Percentiles rank a stretch among this genome's conserved stretches.
Conservation (phyloP, 2,113 vertebrate species). For the Rhea americana region DNA sequence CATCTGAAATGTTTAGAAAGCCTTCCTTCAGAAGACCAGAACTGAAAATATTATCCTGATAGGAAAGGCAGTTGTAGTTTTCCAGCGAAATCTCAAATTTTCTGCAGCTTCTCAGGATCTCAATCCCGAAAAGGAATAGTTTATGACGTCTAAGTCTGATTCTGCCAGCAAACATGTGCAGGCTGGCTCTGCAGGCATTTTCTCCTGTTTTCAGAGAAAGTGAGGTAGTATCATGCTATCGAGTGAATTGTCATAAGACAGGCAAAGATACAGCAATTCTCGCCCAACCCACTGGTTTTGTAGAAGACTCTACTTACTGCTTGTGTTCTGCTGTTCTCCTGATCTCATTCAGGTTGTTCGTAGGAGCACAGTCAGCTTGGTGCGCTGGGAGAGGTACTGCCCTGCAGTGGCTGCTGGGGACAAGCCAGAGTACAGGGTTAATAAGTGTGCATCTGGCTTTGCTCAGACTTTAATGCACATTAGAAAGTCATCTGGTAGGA, state of each 20-base stretch:
- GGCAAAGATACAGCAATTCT: conserved; percentile 12
- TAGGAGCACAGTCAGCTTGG: background rate
- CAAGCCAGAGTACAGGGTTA: background rate
- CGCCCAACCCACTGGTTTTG: conserved; percentile 51
- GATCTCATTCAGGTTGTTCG: background rate
- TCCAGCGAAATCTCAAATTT: background rate
- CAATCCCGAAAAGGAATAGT: background rate
- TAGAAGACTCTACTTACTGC: background rate
- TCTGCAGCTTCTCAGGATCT: background rate
- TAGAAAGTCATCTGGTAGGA: background rate
- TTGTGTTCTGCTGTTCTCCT: conserved; percentile 13
- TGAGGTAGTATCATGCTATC: background rate
- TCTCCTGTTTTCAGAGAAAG: background rate
- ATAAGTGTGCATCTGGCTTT: background rate
- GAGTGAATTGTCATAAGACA: conserved; percentile 25
- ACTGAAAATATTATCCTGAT: background rate
- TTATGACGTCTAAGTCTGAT: conserved; percentile 27
- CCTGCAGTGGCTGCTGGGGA: background rate
- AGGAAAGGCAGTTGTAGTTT: background rate
- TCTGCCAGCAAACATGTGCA: background rate
- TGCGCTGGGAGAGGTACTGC: background rate
- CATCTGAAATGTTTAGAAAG: background rate
- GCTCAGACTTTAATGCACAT: accelerated
- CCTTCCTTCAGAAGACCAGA: background rate
- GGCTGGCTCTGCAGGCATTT: conserved; percentile 9